Conservation (phyloP, 1,140 invertebrate species). For the Scylla paramamosain region DNA sequence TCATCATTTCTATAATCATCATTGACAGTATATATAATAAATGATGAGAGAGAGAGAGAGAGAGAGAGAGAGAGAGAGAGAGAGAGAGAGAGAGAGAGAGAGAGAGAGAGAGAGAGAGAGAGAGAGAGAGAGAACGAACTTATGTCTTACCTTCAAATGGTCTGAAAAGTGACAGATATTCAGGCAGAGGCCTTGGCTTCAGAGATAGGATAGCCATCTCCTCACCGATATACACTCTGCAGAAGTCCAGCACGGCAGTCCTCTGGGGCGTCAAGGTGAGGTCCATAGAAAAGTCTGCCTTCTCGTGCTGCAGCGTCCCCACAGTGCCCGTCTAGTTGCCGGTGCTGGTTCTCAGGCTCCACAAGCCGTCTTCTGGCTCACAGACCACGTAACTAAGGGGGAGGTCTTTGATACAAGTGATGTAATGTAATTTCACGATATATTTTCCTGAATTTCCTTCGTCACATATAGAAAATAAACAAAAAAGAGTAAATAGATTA, state of each 20-base stretch:
- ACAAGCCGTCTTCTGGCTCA: conserved; percentile 26
- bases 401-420: too few relatives aligned
- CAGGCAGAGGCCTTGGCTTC: conserved; percentile 27
- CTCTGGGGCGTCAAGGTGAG: not conserved
- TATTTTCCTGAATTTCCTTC: too few relatives aligned
- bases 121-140: not conserved
- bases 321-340: conserved; percentile 1
- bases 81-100: not conserved
- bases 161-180: conserved; percentile 17
- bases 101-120: too few relatives aligned
- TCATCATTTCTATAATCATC: too few relatives aligned
- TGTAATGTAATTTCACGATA: too few relatives aligned
- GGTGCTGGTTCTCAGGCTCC: not conserved
- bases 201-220: not conserved
- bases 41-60: not conserved
- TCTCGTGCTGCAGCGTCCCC: not conserved
- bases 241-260: conserved; percentile 24
- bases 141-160: conserved; percentile 9
- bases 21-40: not conserved
- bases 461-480: too few relatives aligned
- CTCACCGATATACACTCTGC: not conserved
- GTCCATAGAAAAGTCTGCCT: conserved; percentile 40
- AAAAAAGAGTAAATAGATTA: too few relatives aligned
- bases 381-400: not conserved
- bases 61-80: not conserved